Base-by-base conservation (phyloP, 1,140 invertebrate genomes). In the Calliopsis andreniformis region DNA sequence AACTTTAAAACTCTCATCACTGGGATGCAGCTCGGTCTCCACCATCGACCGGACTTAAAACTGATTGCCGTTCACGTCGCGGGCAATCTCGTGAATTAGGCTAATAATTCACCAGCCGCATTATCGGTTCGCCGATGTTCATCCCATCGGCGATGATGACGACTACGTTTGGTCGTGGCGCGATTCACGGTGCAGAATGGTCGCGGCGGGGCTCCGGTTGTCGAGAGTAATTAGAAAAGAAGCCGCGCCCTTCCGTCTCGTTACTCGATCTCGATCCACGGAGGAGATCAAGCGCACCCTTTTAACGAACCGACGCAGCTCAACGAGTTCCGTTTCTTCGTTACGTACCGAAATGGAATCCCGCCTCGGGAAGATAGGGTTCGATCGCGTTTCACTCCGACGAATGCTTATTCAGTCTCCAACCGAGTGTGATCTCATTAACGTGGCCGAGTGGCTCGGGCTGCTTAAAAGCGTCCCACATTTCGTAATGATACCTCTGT, bases 231-330 rank as follows among this genome's bases (percentile, higher is more conserved):
- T 83, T 83, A 61, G 73, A 68, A 83, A 79, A 23, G 71, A 55
- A 76, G 45, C 35, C 18, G 20, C 28, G 51, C n/a, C 45, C 45
- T 75, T 80, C 72, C 35, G 66, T 62, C 62, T 70, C 71, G 82
- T 68, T 70, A 75, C 53, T 30, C 28, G 3, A 5, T 18, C 43
- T 5, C 14, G 53, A 72, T 82, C 43, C 58, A 62, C 51, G 76
- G 47, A 63, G 61, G 45, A 78, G 73, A 87, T 76, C 42, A 47
- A 72, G 82, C 82, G 84, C 53, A 80, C 72, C 79, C 82, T 76
- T 87, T 87, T 87, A 86, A 87, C 84, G 84, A 86, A 80, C 73
- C 71, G 25, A 62, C 67, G 35, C 35, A 10, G 51, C 55, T 23
- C 64, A 23, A 7, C 23, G 28, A 47, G 56, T 45, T 51, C 35